Conservation (phyloP, 92 coral and sea anemone genomes). For the Anthopleura xanthogrammica region DNA sequence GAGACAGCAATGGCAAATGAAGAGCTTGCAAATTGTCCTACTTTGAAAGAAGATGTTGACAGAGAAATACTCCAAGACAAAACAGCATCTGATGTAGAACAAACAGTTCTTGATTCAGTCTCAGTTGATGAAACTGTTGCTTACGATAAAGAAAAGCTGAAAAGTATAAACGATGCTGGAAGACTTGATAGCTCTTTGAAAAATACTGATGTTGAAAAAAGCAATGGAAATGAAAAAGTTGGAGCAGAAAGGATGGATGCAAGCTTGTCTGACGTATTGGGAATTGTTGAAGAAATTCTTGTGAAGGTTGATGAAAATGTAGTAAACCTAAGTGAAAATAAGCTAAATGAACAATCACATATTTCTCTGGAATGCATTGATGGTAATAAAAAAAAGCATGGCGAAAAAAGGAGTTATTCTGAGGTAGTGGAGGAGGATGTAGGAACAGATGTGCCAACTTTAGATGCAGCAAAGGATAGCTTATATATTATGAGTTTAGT, state of each 20-base stretch:
- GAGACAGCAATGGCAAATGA: neutral
- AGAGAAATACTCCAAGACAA: neutral
- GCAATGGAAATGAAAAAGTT: neutral
- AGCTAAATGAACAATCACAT: neutral
- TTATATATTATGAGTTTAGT: constrained; percentile 37
- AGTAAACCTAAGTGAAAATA: neutral
- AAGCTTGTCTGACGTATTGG: neutral
- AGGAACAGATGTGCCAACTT: neutral
- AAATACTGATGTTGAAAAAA: neutral
- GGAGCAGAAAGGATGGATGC: neutral
- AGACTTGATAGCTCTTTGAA: neutral
- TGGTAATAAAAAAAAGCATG: neutral
- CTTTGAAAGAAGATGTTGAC: neutral
- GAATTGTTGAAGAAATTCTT: constrained; percentile 2
- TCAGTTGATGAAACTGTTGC: neutral
- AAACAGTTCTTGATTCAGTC: neutral
- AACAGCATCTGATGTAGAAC: neutral
- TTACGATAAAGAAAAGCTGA: neutral
- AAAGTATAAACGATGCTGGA: neutral
- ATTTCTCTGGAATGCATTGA: neutral
- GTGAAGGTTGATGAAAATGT: neutral
- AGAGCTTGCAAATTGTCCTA: neutral
- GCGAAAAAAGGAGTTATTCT: constrained; percentile 8
- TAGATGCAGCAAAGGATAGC: constrained; percentile 15
- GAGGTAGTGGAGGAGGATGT: neutral